phyloP scores from a whole-genome alignment of 2,888 invertebrate genomes.

The Ferdinandea cuprea region DNA sequence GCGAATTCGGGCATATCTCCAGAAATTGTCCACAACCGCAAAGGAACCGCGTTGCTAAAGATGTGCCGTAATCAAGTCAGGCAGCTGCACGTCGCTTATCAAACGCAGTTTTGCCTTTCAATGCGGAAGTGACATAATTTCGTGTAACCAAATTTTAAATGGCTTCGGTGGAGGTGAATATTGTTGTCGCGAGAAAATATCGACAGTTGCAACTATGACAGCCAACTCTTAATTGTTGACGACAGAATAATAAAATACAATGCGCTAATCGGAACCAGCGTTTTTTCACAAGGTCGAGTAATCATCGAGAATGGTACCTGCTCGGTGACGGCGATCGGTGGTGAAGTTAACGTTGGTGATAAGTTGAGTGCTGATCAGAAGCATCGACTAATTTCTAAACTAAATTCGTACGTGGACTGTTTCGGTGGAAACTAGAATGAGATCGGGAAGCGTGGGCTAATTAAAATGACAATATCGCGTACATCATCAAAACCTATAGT shows the following conservation, averaged over 20 bases:
- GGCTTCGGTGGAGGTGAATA: conserved; percentile 8
- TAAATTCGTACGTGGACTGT: conserved; percentile 42
- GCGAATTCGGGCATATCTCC: no score
- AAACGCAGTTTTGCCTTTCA: neutral
- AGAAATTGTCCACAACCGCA: no score
- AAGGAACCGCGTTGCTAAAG: no score
- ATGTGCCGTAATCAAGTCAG: neutral
- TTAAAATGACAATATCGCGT: conserved; percentile 54
- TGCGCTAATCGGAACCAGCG: conserved; percentile 47
- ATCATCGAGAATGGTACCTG: conserved; percentile 56
- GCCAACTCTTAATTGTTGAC: conserved; percentile 1
- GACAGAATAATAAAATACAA: conserved; percentile 30
- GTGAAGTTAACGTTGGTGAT: neutral
- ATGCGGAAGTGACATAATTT: neutral
- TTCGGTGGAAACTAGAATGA: conserved; percentile 48
- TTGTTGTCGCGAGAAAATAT: conserved; percentile 7
- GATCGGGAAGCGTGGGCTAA: conserved; percentile 30
- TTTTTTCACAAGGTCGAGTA: conserved; percentile 48
- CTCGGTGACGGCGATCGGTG: conserved; percentile 11
- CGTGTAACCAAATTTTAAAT: neutral
- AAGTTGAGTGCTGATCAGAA: conserved; percentile 2
- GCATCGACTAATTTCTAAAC: conserved; percentile 6
- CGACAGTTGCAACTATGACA: neutral
- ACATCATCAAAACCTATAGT: conserved; percentile 37
- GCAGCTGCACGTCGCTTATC: neutral